Base-by-base conservation (phyloP, 2,797 vertebrate genomes). In the Caiman crocodilus region DNA sequence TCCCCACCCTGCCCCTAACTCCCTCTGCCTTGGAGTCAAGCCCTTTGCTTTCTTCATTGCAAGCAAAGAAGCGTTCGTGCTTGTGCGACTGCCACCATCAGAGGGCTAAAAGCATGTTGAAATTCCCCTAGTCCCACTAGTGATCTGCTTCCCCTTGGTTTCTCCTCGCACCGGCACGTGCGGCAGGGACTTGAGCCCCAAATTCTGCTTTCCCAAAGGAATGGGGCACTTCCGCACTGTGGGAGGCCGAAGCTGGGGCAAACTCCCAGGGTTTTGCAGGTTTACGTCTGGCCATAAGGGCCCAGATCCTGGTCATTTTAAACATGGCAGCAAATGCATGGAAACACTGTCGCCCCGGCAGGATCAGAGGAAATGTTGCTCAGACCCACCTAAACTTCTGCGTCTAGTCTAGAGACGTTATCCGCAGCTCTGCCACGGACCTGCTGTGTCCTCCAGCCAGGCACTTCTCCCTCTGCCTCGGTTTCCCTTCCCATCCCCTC, bases 191-290 rank as follows among this genome's bases (percentile, higher is more conserved):
- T 50, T 50, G 42, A 50, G 42, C 42, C 42, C 10, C 42, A 50
- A 11, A 10, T 50, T 50, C 42, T 50, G 42, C 42, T 11, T 50
- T 50, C 42, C 42, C 42, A 50, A 50, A 50, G 10, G 42, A 50
- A 50, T 50, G 42, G 42, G 42, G 42, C 42, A 50, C 42, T 50
- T 50, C 42, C 42, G 11, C 42, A 50, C 11, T 50, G 42, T 50
- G 42, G 42, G 42, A 50, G 42, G 9, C 42, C 10, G 6, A 50
- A 50, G 42, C 42, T 50, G 42, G 42, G 10, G 42, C 42, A 50
- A 11, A 50, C 9, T 50, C 42, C 42, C 42, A 50, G 42, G 42
- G 42, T 5, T 2, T 59, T 8, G 1, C 14, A 5, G 2, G 3
- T 25, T 15, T 82, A 84, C 82, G 74, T 61, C 74, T 20, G 3